Evolutionary conservation across 2,113 vertebrate genomes (phyloP).

Genomic region (Ahaetulla prasina): DNA sequence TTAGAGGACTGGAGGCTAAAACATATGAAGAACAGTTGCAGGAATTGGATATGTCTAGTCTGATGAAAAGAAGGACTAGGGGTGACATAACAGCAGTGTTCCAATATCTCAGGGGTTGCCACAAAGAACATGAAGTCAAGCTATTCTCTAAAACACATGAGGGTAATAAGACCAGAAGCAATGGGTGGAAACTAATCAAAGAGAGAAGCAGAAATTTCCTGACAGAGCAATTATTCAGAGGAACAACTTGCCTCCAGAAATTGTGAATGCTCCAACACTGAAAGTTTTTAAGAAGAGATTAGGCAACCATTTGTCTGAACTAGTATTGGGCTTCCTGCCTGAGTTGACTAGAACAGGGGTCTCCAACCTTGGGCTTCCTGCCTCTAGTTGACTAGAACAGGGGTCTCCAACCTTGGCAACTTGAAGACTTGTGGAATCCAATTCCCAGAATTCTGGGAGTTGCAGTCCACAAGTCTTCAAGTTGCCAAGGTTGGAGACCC

Average conservation of each 20-base stretch:
- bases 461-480: too few relatives aligned
- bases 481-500: too few relatives aligned
- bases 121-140: not conserved
- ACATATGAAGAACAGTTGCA: accelerated
- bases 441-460: too few relatives aligned
- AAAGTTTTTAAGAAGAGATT: not conserved
- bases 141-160: not conserved
- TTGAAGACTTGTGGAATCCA: too few relatives aligned
- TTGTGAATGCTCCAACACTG: not conserved
- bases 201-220: not conserved
- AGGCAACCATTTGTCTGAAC: not conserved
- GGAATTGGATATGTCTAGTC: not conserved
- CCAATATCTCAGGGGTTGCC: not conserved
- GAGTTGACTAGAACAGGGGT: too few relatives aligned
- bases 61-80: not conserved
- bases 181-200: not conserved
- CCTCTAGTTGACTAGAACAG: too few relatives aligned
- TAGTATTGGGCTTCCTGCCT: not conserved
- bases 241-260: not conserved
- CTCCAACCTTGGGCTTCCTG: too few relatives aligned
- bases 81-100: not conserved
- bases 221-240: not conserved
- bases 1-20: not conserved
- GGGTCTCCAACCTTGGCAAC: too few relatives aligned
- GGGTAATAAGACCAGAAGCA: not conserved